These are phyloP conservation scores for Capitulum mitella DNA, from an alignment of 2,888 invertebrate species.

Conservation along the genomic window DNA sequence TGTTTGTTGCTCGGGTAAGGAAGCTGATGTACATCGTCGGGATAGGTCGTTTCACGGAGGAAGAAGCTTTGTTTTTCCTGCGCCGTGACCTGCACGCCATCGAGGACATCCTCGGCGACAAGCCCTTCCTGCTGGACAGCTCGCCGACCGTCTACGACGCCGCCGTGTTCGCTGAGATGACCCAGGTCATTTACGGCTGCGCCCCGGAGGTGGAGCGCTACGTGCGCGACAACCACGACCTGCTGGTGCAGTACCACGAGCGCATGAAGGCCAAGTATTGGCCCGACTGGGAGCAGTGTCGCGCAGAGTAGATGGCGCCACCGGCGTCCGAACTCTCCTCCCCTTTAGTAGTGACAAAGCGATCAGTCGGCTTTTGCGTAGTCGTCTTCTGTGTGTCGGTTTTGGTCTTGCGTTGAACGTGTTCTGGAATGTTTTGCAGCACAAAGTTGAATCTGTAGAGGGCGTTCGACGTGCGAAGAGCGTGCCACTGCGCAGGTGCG, in stretches of 20 bases:
- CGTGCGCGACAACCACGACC: constrained; percentile 40
- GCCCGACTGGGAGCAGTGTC: constrained; percentile 43
- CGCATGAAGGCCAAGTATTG: constrained; percentile 42
- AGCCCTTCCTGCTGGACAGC: constrained; percentile 41
- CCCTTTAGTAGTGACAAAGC: no score
- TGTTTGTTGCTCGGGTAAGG: neutral
- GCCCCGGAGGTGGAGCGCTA: constrained; percentile 39
- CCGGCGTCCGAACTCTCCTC: no score
- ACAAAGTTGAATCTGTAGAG: no score
- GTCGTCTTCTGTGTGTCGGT: no score
- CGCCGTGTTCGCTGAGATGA: constrained; percentile 44
- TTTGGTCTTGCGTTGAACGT: no score
- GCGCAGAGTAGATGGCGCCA: constrained; percentile 27
- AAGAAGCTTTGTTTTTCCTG: constrained; percentile 4
- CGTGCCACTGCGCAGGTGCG: no score
- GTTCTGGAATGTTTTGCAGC: no score
- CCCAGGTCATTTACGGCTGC: constrained; percentile 41
- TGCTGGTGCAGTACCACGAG: constrained; percentile 41
- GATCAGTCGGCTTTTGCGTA: no score
- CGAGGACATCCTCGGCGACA: constrained; percentile 27
- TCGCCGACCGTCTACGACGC: constrained; percentile 43
- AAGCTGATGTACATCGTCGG: neutral
- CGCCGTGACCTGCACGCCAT: neutral
- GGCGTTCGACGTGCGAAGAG: no score
- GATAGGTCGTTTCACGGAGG: neutral